Evolutionary conservation across 30 jellyfish, hydroid and myxozoan species (phyloP), one percentile per base, ranked within the genome.

Genomic region (Morbakka virulenta): DNA sequence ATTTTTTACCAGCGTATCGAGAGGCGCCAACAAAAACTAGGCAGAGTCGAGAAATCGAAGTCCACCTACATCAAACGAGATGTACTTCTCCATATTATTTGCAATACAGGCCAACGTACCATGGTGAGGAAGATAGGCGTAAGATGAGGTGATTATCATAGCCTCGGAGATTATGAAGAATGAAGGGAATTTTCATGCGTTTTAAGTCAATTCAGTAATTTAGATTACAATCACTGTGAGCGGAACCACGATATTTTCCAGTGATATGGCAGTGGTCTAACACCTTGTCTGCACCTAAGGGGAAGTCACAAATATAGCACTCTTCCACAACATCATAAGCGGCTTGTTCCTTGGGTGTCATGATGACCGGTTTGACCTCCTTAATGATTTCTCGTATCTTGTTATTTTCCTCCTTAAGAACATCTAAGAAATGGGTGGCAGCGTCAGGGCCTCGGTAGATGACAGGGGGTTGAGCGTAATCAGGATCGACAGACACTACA

Each of bases 161-260:
- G 22, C 83, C 82, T 52, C 76, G 27, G 17, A 86, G 83, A 47
- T 86, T 86, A 34, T 86, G 96, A 34, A 86, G 50, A 2, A 86
- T 61, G 68, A 61, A 74, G 3, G 96, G 88, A n/a, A 86, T 78
- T 62, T 86, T 86, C 29, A 71, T 35, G 17, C 63, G 48, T 73
- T 83, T 51, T 1, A 76, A 68, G 28, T 72, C 41, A 23, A 81
- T 21, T 52, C 61, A 4, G 52, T 34, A 76, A 47, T 81, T 63
- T 35, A 81, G 72, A 51, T 81, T 81, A 29, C 93, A 81, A 26
- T 69, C 63, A 47, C 30, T 26, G 49, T 81, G 86, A 2, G 93
- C 93, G 1, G 93, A 50, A 31, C 93, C 87, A 35, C 80, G 27
- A 82, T 68, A 81, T 57, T 70, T 69, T 9, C 93, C 95, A 0